A percentile compares a stretch with the other conserved stretches of the same genome.
These are phyloP conservation scores for Dynastes hyllus DNA, from an alignment of 2,888 invertebrate species.

Conservation along the genomic window DNA sequence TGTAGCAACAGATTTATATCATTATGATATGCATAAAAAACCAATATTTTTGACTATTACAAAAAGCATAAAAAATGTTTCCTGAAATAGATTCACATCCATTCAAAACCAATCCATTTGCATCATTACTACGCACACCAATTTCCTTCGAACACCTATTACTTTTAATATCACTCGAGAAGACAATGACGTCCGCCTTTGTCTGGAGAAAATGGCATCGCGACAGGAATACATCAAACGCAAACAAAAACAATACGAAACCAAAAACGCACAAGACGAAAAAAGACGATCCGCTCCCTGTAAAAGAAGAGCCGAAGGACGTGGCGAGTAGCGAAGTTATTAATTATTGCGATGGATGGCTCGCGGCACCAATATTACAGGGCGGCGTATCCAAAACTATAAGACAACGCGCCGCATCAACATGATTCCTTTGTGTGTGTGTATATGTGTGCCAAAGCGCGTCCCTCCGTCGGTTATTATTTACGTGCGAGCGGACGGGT, in stretches of 20 bases:
- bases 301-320: slow-evolving; percentile 27
- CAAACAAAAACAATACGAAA: slow-evolving; percentile 1
- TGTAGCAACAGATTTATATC: no score
- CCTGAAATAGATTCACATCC: no score
- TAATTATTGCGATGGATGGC: slow-evolving; percentile 61
- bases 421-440: slow-evolving; percentile 6
- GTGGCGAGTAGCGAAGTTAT: slow-evolving; percentile 61
- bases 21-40: no score
- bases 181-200: no score
- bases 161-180: no score
- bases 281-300: slow-evolving; percentile 7
- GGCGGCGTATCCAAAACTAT: slow-evolving; percentile 65
- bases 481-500: slow-evolving; percentile 53
- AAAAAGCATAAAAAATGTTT: no score
- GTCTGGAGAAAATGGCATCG: no score
- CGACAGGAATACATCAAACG: no score
- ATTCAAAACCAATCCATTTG: no score
- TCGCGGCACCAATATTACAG: slow-evolving; percentile 68
- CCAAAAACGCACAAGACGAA: slow-evolving; percentile 3
- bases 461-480: slow-evolving; percentile 36
- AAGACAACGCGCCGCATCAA: slow-evolving; percentile 37
- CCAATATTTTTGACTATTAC: no score
- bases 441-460: slow-evolving; percentile 4
- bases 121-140: no score
- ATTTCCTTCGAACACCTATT: no score